These are phyloP conservation scores for Dasyprocta punctata DNA, from an alignment of 2,113 vertebrate species.

Conservation along the genomic window DNA sequence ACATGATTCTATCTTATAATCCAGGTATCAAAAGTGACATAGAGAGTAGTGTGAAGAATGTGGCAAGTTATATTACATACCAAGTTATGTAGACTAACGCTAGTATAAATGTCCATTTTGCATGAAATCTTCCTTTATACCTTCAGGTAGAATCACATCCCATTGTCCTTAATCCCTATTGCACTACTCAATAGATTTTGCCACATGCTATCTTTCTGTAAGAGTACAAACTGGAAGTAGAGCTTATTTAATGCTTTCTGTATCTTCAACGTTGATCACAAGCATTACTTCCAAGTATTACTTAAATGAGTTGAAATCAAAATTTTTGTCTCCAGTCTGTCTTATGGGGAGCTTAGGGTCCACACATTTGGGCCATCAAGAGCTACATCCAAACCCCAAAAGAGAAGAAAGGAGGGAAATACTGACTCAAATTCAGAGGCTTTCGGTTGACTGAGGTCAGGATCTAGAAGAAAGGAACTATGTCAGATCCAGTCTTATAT, in stretches of 20 bases:
- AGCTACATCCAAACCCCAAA: neutral
- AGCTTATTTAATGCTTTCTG: neutral
- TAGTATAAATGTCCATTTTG: neutral
- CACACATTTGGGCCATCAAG: neutral
- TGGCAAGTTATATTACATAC: neutral
- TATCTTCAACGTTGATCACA: neutral
- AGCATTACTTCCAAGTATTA: conserved; percentile 42
- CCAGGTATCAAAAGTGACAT: neutral
- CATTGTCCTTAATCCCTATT: neutral
- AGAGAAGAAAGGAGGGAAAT: conserved; percentile 10
- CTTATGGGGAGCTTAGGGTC: neutral
- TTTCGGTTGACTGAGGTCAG: neutral
- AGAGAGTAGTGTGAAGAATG: neutral
- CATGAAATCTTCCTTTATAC: neutral
- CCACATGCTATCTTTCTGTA: neutral
- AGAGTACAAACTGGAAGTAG: conserved; percentile 14
- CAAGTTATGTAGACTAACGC: neutral
- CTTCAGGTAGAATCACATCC: conserved; percentile 7
- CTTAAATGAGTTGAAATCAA: conserved; percentile 39
- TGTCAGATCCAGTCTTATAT: neutral
- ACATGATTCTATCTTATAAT: neutral
- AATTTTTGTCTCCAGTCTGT: conserved; percentile 27
- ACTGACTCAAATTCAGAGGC: neutral
- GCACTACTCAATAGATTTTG: neutral
- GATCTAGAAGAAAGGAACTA: neutral